Percentiles rank a stretch among this genome's conserved stretches.
Evolutionary conservation across 1,140 invertebrate genomes (phyloP).

Genomic region (Centruroides sculpturatus): DNA sequence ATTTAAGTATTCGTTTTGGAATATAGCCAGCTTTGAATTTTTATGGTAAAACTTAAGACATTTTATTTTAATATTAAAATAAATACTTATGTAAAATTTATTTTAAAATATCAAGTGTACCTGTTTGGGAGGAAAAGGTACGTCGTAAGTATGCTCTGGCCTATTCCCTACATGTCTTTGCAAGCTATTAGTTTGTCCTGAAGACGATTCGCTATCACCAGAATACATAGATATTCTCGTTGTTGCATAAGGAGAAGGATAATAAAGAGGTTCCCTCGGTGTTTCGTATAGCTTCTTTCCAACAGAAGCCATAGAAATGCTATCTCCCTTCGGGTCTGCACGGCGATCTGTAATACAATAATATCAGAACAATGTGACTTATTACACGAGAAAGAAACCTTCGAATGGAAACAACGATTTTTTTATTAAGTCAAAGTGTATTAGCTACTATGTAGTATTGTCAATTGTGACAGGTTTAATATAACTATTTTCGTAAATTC

Average conservation of each 20-base stretch:
- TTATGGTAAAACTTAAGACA: too few relatives aligned
- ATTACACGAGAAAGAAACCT: not conserved
- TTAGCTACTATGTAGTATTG: too few relatives aligned
- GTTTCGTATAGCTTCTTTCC: slow-evolving; percentile 14
- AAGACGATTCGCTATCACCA: slow-evolving; percentile 12
- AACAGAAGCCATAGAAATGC: slow-evolving; percentile 13
- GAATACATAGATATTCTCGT: slow-evolving; percentile 16
- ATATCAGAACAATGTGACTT: not conserved
- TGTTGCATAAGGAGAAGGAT: slow-evolving; percentile 17
- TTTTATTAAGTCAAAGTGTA: too few relatives aligned
- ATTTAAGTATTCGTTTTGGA: too few relatives aligned
- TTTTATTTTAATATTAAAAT: too few relatives aligned
- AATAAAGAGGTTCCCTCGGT: slow-evolving; percentile 13
- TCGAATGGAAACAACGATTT: too few relatives aligned
- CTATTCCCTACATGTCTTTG: slow-evolving; percentile 10
- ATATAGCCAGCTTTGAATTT: too few relatives aligned
- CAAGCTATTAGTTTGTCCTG: slow-evolving; percentile 13
- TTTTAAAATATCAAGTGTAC: not conserved
- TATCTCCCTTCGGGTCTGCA: slow-evolving; percentile 10
- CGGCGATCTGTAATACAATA: slow-evolving; percentile 1
- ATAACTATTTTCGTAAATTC: too few relatives aligned
- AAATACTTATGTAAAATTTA: too few relatives aligned
- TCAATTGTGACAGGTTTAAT: too few relatives aligned
- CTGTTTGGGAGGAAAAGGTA: slow-evolving; percentile 19
- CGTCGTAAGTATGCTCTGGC: slow-evolving; percentile 15